Evolutionary conservation across 2,888 invertebrate genomes (phyloP), one percentile per base, ranked within the genome.

Genomic region (Pollenia griseotomentosa): DNA sequence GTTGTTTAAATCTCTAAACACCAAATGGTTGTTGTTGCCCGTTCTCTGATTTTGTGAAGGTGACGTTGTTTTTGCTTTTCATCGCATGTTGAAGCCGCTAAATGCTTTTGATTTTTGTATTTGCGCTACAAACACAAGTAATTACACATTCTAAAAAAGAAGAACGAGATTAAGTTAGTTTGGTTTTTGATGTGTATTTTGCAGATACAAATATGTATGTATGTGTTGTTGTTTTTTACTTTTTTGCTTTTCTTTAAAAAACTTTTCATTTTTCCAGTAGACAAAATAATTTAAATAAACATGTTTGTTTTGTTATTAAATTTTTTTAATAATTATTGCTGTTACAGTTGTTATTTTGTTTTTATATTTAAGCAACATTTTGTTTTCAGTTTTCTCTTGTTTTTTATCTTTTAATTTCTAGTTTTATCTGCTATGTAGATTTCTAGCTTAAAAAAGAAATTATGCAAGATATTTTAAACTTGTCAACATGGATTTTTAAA

Each of bases 231-330:
- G n/a, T 53, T 42, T 63, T 11, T 70, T 66, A 77, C 48, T 19
- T 61, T 63, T 73, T 57, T n/a, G 63, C 71, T 66, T 71, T 78
- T 79, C 73, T 51, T 77, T 19, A 48, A 55, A 33, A 74, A 71
- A 65, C 73, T 53, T 82, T 82, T 68, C 44, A 44, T 74, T 82
- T 75, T 77, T 73, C 66, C 68, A 85, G 63, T 51, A 65, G 75
- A 75, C 68, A 79, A 59, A 70, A 70, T 77, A 83, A 68, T 83
- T 70, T 75, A 75, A 75, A 63, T 75, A 77, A 82, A 82, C 68
- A 82, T 55, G 46, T 65, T 74, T 61, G 23, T 57, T 42, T 73
- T 57, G 16, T 73, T 48, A 33, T 66, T 57, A 16, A 33, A 19
- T 53, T 55, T 46, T 46, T 46, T 2, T 42, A 33, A n/a, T 63